Evolutionary conservation across 2,113 vertebrate species (phyloP).

Genomic region (Lathamus discolor): DNA sequence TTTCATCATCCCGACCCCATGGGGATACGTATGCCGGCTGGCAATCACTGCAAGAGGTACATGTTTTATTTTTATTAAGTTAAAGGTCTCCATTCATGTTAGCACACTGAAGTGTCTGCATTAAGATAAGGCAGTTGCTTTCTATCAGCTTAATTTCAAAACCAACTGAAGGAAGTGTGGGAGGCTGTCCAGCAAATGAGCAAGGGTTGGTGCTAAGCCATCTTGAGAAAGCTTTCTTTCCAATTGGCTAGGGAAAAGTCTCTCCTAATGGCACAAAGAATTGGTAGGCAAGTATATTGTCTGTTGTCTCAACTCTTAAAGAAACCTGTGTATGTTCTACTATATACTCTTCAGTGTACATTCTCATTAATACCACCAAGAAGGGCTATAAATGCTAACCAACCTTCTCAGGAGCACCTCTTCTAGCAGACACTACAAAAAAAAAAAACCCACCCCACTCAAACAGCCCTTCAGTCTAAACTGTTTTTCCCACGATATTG

Average conservation of each 20-base stretch:
- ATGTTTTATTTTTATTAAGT: background rate
- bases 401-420: background rate
- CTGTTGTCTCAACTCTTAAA: background rate
- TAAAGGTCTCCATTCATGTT: background rate
- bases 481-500: background rate
- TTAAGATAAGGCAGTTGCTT: background rate
- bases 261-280: background rate
- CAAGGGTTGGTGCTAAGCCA: background rate
- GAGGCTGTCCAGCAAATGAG: background rate
- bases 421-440: background rate
- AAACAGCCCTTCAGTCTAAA: background rate
- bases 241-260: background rate
- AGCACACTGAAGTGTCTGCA: background rate
- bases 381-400: background rate
- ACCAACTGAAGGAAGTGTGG: background rate
- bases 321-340: background rate
- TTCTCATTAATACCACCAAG: background rate
- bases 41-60: constrained; percentile 83
- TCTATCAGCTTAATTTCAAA: background rate
- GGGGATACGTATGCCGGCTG: constrained; percentile 83
- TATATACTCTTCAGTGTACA: background rate
- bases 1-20: constrained; percentile 83
- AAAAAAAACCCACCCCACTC: background rate
- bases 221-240: background rate
- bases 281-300: background rate